Evolutionary conservation across 2,888 invertebrate genomes (phyloP), one percentile per base, ranked within the genome.

Genomic region (Lepidochrysops patricia): DNA sequence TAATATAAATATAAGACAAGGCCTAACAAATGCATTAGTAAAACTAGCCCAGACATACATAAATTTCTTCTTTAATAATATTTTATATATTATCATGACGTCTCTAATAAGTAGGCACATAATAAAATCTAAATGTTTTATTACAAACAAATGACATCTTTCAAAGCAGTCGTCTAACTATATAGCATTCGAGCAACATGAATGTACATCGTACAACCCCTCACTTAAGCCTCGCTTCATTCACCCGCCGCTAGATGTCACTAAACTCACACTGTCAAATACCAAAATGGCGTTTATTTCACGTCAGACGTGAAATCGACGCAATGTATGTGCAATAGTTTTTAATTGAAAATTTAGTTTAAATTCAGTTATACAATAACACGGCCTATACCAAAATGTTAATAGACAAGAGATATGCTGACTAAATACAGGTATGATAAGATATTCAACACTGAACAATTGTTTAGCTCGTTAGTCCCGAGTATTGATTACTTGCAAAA

Each of bases 241-340:
- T 66, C 63, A 68, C 71, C 71, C 70, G 67, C 64, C 72, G 70
- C 66, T 72, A 83, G 83, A 78, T 83, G 83, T 76, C 82, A 76
- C 67, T 57, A 57, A 60, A 64, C 37, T 67, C 68, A 70, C 69
- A 64, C 64, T 66, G 61, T 67, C 67, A 70, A 73, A 65, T 64
- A 67, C 62, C 73, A 73, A 75, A 64, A 77, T 76, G 76, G 75
- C 75, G 73, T 62, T 64, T 63, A 65, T 64, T 66, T 64, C 63
- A 63, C 65, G 65, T 65, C 69, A 63, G 66, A 69, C 72, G 70
- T 71, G 72, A 68, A 70, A 67, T 69, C 70, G 66, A 71, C 70
- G 71, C 73, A 64, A 73, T 75, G 70, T 71, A 66, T 68, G 69
- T 70, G 70, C 71, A 72, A 69, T 68, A 62, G 62, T 65, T 66